phyloP scores from a whole-genome alignment of 2,888 invertebrate genomes.

The Anthrax anthrax region DNA sequence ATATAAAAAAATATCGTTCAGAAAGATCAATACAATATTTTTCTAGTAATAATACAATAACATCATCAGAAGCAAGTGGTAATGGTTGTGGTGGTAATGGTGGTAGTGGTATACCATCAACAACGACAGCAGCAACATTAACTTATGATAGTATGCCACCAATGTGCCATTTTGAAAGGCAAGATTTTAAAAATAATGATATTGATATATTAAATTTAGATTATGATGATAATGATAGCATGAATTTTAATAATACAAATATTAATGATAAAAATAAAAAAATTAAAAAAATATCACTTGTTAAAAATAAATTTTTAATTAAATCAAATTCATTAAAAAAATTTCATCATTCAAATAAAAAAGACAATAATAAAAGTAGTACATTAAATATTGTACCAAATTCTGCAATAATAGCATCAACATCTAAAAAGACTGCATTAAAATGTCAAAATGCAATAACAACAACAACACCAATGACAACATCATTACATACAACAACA shows the following conservation, averaged over 20 bases:
- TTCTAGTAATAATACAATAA: constrained; percentile 10
- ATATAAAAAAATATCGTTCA: constrained; percentile 14
- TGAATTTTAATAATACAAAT: constrained; percentile 2
- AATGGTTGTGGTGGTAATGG: too few species aligned
- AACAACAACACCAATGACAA: neutral
- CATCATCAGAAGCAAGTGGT: neutral
- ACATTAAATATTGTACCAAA: neutral
- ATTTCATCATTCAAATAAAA: neutral
- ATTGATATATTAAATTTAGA: too few species aligned
- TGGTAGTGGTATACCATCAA: neutral
- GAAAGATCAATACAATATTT: constrained; percentile 21
- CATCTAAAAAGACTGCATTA: too few species aligned
- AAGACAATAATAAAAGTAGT: constrained; percentile 5
- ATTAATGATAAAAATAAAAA: too few species aligned
- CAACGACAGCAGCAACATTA: constrained; percentile 13
- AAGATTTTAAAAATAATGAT: constrained; percentile 20
- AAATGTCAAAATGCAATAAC: constrained; percentile 10
- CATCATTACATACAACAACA: neutral
- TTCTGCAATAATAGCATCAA: too few species aligned
- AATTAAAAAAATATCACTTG: constrained; percentile 1
- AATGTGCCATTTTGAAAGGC: constrained; percentile 26
- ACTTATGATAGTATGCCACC: constrained; percentile 26
- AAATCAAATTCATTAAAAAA: constrained; percentile 3
- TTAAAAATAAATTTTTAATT: neutral
- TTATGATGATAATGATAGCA: constrained; percentile 12